Evolutionary conservation across 2,797 vertebrate genomes (phyloP).

Genomic region (Artibeus lituratus): DNA sequence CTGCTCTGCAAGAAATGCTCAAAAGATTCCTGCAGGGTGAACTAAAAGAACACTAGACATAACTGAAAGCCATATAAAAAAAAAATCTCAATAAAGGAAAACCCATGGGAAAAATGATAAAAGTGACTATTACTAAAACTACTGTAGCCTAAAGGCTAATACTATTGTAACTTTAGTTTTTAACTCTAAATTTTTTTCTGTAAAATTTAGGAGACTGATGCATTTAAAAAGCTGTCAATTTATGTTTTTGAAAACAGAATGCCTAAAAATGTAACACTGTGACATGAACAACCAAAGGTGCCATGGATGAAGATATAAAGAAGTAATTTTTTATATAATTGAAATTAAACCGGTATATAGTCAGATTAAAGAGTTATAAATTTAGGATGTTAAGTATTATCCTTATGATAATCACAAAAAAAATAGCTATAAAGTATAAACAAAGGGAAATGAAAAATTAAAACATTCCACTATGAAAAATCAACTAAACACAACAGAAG

Average conservation of each 20-base stretch:
- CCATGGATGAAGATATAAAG: neutral
- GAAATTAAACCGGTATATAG: neutral
- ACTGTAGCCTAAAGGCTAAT: no score
- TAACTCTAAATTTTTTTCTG: neutral
- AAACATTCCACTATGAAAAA: no score
- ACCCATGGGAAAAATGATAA: neutral
- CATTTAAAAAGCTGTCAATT: neutral
- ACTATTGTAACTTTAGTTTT: neutral
- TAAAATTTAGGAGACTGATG: neutral
- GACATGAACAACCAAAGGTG: neutral
- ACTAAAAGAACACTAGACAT: neutral
- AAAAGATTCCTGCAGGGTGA: neutral
- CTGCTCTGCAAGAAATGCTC: neutral
- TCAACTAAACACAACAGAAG: neutral
- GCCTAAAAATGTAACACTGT: neutral
- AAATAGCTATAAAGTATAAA: no score
- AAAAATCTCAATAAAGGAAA: neutral
- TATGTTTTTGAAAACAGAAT: neutral
- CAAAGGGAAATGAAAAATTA: no score
- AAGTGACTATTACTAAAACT: neutral
- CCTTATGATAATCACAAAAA: no score
- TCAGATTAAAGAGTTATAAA: neutral
- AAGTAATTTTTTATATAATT: neutral
- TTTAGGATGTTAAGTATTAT: no score
- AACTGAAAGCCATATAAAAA: neutral